Conservation (phyloP, 2,888 invertebrate species). For the Zonitis immaculata region DNA sequence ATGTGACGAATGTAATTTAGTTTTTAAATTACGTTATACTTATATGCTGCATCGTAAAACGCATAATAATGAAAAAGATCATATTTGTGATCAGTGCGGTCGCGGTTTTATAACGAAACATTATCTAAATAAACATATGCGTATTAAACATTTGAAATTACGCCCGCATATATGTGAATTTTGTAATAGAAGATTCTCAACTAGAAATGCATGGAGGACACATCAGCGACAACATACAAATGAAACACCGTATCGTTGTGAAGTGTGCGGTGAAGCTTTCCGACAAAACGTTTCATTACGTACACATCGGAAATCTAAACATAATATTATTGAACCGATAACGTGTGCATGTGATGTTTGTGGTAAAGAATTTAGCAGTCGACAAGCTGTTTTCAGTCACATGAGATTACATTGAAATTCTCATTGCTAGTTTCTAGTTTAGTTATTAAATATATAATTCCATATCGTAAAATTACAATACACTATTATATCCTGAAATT, state of each 20-base stretch:
- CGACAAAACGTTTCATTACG: slow-evolving; percentile 37
- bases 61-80: slow-evolving; percentile 40
- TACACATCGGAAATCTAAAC: slow-evolving; percentile 35
- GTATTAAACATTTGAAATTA: slow-evolving; percentile 37
- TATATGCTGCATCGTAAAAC: slow-evolving; percentile 30
- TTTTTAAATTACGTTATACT: slow-evolving; percentile 32
- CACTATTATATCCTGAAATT: too few relatives aligned
- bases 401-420: too few relatives aligned
- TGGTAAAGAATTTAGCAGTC: slow-evolving; percentile 23
- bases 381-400: too few relatives aligned
- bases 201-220: slow-evolving; percentile 32
- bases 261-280: slow-evolving; percentile 35
- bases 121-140: slow-evolving; percentile 32
- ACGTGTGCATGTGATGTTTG: slow-evolving; percentile 30
- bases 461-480: too few relatives aligned
- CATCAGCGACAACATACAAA: slow-evolving; percentile 38
- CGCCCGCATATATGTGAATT: slow-evolving; percentile 33
- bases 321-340: slow-evolving; percentile 32
- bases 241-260: slow-evolving; percentile 35
- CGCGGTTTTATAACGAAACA: slow-evolving; percentile 31
- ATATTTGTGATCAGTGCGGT: slow-evolving; percentile 32
- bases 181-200: slow-evolving; percentile 35
- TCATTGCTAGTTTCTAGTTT: too few relatives aligned
- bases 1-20: slow-evolving; percentile 37
- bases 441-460: too few relatives aligned